Evolutionary conservation across 2,113 vertebrate species (phyloP).

Genomic region (Perca fluviatilis): DNA sequence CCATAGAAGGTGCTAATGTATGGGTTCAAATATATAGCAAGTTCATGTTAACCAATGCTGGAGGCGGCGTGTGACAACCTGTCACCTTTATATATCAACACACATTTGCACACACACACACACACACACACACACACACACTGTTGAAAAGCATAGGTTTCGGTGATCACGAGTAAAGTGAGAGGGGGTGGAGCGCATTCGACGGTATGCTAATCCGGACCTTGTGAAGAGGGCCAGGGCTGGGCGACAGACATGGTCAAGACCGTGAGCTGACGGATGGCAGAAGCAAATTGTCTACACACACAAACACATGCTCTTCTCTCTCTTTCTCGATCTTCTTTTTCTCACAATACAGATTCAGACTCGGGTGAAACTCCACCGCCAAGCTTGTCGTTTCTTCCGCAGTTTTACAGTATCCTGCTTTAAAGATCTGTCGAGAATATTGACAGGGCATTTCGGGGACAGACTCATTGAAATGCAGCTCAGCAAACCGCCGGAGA

Average conservation of each 20-base stretch:
- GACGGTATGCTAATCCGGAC: slow-evolving; percentile 48
- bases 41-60: slow-evolving; percentile 40
- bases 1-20: slow-evolving; percentile 58
- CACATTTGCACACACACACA: neutral
- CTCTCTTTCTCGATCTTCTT: neutral
- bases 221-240: slow-evolving; percentile 37
- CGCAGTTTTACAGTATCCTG: slow-evolving; percentile 42
- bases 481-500: slow-evolving; percentile 38
- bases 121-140: neutral
- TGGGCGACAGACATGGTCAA: slow-evolving; percentile 35
- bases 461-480: slow-evolving; percentile 72
- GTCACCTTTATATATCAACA: slow-evolving; percentile 17
- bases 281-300: slow-evolving; percentile 2
- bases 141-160: neutral
- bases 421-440: slow-evolving; percentile 64
- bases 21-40: slow-evolving; percentile 29
- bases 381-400: slow-evolving; percentile 44
- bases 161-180: neutral
- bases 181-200: slow-evolving; percentile 11
- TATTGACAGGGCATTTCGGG: slow-evolving; percentile 68
- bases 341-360: slow-evolving; percentile 41
- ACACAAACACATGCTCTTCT: slow-evolving; percentile 6
- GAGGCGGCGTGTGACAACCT: slow-evolving; percentile 10
- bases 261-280: slow-evolving; percentile 67
- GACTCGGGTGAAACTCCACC: slow-evolving; percentile 39